phyloP scores from a whole-genome alignment of 2,113 vertebrate species.

The Nasalis larvatus region DNA sequence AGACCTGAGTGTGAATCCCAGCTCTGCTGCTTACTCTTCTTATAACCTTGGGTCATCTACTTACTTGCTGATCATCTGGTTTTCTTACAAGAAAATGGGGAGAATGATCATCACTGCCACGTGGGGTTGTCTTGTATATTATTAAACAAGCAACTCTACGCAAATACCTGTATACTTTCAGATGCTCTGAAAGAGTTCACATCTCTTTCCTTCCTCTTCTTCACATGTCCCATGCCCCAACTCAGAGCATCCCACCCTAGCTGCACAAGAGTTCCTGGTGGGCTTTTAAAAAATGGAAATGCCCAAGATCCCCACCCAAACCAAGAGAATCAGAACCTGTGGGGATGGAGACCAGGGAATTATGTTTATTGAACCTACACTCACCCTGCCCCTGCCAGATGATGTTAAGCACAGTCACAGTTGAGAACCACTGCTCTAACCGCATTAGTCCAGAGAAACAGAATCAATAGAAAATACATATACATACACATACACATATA shows the following conservation, averaged over 20 bases:
- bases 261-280: not conserved
- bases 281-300: not conserved
- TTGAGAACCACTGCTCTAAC: not conserved
- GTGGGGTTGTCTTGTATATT: not conserved
- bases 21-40: not conserved
- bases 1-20: not conserved
- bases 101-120: not conserved
- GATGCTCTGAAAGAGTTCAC: not conserved
- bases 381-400: not conserved
- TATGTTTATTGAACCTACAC: not conserved
- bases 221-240: not conserved
- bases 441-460: not conserved
- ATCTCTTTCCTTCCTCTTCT: not conserved
- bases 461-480: not conserved
- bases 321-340: not conserved
- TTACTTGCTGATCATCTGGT: not conserved
- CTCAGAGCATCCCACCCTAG: not conserved
- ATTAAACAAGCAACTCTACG: not conserved
- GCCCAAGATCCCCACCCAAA: not conserved
- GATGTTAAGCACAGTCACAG: not conserved
- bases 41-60: not conserved
- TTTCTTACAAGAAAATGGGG: not conserved
- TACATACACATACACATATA: too few relatives aligned
- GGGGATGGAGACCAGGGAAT: not conserved
- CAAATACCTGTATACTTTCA: not conserved